Base-by-base conservation (phyloP, 2,113 vertebrate genomes). In the Carettochelys insculpta region DNA sequence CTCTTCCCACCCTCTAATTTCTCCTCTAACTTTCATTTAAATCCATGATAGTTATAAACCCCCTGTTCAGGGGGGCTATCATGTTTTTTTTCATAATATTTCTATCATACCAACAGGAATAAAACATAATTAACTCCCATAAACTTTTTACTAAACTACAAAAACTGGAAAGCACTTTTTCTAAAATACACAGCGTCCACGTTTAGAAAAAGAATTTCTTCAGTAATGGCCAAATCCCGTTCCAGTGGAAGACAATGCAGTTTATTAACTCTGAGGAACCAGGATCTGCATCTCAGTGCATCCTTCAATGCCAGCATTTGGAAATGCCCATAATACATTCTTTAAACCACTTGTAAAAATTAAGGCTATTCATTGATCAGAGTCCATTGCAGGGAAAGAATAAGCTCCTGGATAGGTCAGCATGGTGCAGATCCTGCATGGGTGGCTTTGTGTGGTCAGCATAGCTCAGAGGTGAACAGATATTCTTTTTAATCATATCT, bases 51-150 rank as follows among this genome's bases (percentile, higher is more conserved):
- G 53, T 71, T 90, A 61, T 48, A 86, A 93, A 93, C 6, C 71
- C 12, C 50, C 48, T 78, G 16, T 71, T 17, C 51, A 50, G 48
- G 4, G 50, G 56, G 41, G 82, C 79, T 90, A 77, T 91, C n/a
- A 73, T 81, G 65, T 77, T 79, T 73, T 88, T 87, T 86, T 94
- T 76, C 19, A 3, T 52, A 5, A 12, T 45, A n/a, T 76, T 92
- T 92, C 90, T 92, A 41, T 83, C 82, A 81, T 31, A 87, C 1
- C 73, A 73, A 34, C 1, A 80, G 25, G 14, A 80, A 88, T 11
- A 8, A 89, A 94, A 94, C 91, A 45, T 41, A 88, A 80, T 81
- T 87, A 73, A 77, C 22, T 77, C 43, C 52, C 22, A 34, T 29
- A 34, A 75, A 22, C 48, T 77, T 22, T 56, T 58, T 85, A 48